Conservation (phyloP, 2,113 vertebrate genomes). For the Aegotheles bennettii region DNA sequence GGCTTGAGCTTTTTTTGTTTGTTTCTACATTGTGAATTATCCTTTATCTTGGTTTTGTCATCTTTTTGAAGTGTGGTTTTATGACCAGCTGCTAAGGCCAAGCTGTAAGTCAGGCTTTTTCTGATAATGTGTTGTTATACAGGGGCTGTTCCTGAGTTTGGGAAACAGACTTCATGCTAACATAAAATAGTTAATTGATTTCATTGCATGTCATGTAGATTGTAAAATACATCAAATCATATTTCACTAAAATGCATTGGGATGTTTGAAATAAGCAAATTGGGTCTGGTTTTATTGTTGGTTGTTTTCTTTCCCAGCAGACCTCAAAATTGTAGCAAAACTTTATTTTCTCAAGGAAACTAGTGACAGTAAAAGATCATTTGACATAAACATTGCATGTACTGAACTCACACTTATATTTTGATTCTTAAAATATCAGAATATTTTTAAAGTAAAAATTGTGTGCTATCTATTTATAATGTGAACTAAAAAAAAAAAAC, state of each 20-base stretch:
- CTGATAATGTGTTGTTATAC: background rate
- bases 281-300: background rate
- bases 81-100: background rate
- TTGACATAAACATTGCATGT: background rate
- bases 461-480: background rate
- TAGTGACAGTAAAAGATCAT: background rate
- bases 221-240: background rate
- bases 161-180: background rate
- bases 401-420: background rate
- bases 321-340: background rate
- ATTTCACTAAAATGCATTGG: background rate
- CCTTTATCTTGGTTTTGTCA: background rate
- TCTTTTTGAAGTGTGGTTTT: background rate
- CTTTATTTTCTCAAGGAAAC: background rate
- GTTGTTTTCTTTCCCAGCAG: background rate
- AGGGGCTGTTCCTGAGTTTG: background rate
- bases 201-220: background rate
- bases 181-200: background rate
- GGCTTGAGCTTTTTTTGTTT: background rate
- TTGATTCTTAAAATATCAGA: background rate
- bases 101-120: background rate
- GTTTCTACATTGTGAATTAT: background rate
- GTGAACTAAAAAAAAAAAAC: background rate
- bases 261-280: background rate
- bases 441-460: background rate